Evolutionary conservation across 92 coral and sea anemone species (phyloP), one percentile per base, ranked within the genome.

Genomic region (Isaurus tuberculatus): DNA sequence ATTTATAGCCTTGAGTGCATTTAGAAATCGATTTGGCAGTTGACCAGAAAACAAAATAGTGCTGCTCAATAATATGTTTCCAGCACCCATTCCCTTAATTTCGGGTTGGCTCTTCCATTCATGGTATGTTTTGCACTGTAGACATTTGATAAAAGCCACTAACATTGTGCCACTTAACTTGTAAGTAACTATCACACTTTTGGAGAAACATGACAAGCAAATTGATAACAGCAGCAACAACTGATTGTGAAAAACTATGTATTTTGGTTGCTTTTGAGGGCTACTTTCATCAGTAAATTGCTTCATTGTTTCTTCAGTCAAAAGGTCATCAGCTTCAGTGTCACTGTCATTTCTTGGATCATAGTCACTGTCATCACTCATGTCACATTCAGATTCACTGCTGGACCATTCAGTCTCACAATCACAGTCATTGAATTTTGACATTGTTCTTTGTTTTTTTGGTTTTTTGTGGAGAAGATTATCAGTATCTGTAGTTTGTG

Each of bases 231-330:
- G 63, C 10, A 46, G 13, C 22, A 74, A 30, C 11, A 74, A 51
- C 34, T 74, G 80, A 48, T 74, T 74, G 65, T 74, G 80, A 51
- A 74, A 74, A 74, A 74, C 33, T 0, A 74, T 36, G 27, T 73
- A 74, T 29, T 74, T 74, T 0, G 80, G 80, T 36, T 74, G 29
- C n/a, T 22, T 36, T n/a, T 74, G 66, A 22, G 61, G 80, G 13
- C 53, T 70, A 26, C 36, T 70, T 9, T 27, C 43, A 70, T 70
- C 53, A 8, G 75, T 32, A 43, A 70, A 70, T 22, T 53, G 26
- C 23, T 16, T 53, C 7, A 53, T 53, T 16, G 61, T 20, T 53
- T 53, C 61, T 53, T 53, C 26, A 13, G 61, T 16, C 61, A 32
- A 30, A 22, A 49, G 16, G 75, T 23, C 55, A 36, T 70, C 43